A percentile compares a stretch with the other conserved stretches of the same genome.
Evolutionary conservation across 2,113 vertebrate species (phyloP).

Genomic region (Serilophus lunatus): DNA sequence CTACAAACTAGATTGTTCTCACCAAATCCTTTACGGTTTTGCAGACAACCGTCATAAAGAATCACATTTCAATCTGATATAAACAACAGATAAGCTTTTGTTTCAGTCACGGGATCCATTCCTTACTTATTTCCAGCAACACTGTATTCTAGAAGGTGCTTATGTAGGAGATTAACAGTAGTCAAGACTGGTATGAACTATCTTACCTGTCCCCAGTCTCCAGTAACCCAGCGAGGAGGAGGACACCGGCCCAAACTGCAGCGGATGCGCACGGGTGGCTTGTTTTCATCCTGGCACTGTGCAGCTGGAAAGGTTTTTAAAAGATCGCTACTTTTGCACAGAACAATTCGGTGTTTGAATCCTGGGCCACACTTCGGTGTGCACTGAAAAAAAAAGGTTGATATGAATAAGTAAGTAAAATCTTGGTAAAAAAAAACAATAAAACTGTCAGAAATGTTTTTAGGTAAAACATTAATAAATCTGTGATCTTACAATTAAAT

Average conservation of each 20-base stretch:
- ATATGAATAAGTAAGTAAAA: background rate
- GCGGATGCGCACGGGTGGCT: conserved; percentile 89
- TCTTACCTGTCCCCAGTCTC: conserved; percentile 97
- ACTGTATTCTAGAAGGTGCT: background rate
- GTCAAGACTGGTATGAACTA: background rate
- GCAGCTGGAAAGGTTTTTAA: conserved; percentile 87
- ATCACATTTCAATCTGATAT: background rate
- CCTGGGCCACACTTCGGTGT: conserved; percentile 95
- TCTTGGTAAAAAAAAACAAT: background rate
- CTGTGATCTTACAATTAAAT: background rate
- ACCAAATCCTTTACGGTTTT: background rate
- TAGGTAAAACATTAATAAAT: background rate
- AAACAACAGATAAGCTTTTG: background rate
- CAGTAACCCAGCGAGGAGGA: conserved; percentile 93
- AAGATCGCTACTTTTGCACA: conserved; percentile 96
- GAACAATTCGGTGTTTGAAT: conserved; percentile 93
- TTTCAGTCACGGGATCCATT: background rate
- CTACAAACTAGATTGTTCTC: background rate
- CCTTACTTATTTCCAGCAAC: background rate
- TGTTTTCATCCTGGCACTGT: conserved; percentile 87
- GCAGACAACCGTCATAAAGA: background rate
- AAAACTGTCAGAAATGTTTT: background rate
- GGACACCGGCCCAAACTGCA: conserved; percentile 93
- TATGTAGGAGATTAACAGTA: background rate
- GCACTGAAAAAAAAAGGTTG: conserved; percentile 72